Evolutionary conservation across 2,888 invertebrate species (phyloP).

Genomic region (Acleris cristana): DNA sequence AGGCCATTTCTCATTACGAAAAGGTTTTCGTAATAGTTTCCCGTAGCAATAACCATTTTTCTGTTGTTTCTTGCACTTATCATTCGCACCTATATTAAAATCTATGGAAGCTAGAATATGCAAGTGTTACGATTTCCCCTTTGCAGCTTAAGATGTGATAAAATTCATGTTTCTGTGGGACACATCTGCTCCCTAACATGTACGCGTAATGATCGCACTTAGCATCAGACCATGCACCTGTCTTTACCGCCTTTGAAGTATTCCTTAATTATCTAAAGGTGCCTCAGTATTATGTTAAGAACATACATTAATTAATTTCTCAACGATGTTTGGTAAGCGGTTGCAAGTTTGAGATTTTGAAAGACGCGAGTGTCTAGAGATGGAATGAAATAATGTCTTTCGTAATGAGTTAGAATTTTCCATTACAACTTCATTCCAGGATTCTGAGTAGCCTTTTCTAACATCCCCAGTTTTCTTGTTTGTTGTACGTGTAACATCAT

Average conservation of each 20-base stretch:
- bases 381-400: conserved; percentile 16
- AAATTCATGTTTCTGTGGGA: conserved; percentile 4
- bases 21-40: not conserved
- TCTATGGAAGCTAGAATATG: too few species aligned
- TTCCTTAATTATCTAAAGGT: conserved; percentile 14
- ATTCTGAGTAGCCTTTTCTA: not conserved
- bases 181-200: conserved; percentile 13
- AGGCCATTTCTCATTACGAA: conserved; percentile 23
- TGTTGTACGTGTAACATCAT: conserved; percentile 9
- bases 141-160: conserved; percentile 1
- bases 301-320: conserved; percentile 7
- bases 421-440: conserved; percentile 5
- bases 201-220: conserved; percentile 16
- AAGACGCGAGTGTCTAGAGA: conserved; percentile 11
- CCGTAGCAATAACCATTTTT: too few species aligned
- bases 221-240: conserved; percentile 20
- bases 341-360: conserved; percentile 25
- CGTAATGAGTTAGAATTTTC: conserved; percentile 18
- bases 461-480: conserved; percentile 18
- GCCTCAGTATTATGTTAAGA: conserved; percentile 2
- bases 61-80: too few species aligned
- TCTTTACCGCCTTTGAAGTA: conserved; percentile 9
- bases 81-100: too few species aligned
- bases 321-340: conserved; percentile 10
- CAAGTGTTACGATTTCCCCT: not conserved